phyloP scores from a whole-genome alignment of 1,140 invertebrate genomes.

The Drosophila sucinea region DNA sequence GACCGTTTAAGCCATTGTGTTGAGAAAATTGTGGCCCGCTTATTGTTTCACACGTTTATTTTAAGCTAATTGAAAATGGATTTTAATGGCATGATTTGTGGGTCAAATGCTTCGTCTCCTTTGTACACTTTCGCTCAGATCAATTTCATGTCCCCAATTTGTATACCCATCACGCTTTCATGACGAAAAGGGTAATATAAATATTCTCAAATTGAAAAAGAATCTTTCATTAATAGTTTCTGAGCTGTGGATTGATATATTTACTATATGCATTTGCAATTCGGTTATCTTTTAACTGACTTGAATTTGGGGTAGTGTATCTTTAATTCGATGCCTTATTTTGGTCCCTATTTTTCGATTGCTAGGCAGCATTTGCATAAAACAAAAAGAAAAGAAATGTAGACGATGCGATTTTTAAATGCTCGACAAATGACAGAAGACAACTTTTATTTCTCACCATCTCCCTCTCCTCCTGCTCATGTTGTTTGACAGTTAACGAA shows the following conservation, averaged over 20 bases:
- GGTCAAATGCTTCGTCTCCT: conserved; percentile 18
- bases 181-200: no score
- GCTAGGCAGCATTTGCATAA: conserved; percentile 70
- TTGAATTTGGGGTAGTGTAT: no score
- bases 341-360: conserved; percentile 8
- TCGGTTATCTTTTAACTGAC: no score
- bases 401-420: conserved; percentile 55
- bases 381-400: conserved; percentile 31
- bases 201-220: no score
- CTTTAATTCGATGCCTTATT: not conserved
- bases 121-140: conserved; percentile 33
- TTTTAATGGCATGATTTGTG: conserved; percentile 51
- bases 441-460: conserved; percentile 10
- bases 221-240: no score
- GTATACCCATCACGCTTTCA: no score
- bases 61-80: conserved; percentile 64
- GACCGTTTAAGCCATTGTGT: conserved; percentile 22
- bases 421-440: conserved; percentile 28
- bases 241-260: no score
- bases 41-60: conserved; percentile 42
- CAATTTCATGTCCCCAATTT: conserved; percentile 26
- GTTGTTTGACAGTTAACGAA: conserved; percentile 75
- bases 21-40: conserved; percentile 2
- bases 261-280: no score
- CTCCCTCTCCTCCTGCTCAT: conserved; percentile 23